Base-by-base conservation (phyloP, 2,888 invertebrate species). In the Andricus quercusramuli region DNA sequence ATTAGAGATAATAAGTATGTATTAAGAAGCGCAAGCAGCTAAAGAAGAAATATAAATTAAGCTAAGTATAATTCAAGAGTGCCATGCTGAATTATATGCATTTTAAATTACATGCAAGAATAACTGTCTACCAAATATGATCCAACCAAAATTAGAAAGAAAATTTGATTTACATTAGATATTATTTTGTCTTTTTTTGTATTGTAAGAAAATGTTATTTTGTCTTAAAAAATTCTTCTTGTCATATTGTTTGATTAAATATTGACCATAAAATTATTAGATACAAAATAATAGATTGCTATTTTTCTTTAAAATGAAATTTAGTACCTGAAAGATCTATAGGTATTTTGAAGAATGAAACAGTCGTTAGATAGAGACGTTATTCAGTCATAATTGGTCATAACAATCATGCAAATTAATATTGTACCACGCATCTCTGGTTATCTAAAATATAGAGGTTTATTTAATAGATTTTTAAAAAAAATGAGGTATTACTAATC, bases 401-500 rank as follows among this genome's bases (percentile, higher is more conserved):
- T 9, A 37, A 37, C 32, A 67, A 67, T 67, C 66, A 67, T 67
- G 66, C 66, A 65, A 65, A 17, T 15, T 65, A 17, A 65, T 32
- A 29, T 32, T 65, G 65, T 29, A 32, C 17, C 65, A 65, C 65
- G 29, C 65, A 65, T 29, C 20, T 67, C 66, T 67, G 66, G 37
- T 20, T 41, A 67, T 67, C 66, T 67, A 67, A 41, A 67, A 67
- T 67, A 41, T 41, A 67, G 32, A 67, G 13, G 29, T 32, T 32
- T 29, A 32, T 67, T 67, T 32, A n/a, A 32, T 67, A 8, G 3
- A 67, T 17, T 29, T 65, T 15, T n/a, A 22, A 64, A 22, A 41
- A 41, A 44, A 13, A 59, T 9, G 22, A 41, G 41, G 11, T 13
- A 62, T 62, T 1, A n/a, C 15, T 62, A 3, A 25, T 22, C 5